Conservation (phyloP, 2,797 vertebrate genomes). For the Dromococcyx pavoninus region DNA sequence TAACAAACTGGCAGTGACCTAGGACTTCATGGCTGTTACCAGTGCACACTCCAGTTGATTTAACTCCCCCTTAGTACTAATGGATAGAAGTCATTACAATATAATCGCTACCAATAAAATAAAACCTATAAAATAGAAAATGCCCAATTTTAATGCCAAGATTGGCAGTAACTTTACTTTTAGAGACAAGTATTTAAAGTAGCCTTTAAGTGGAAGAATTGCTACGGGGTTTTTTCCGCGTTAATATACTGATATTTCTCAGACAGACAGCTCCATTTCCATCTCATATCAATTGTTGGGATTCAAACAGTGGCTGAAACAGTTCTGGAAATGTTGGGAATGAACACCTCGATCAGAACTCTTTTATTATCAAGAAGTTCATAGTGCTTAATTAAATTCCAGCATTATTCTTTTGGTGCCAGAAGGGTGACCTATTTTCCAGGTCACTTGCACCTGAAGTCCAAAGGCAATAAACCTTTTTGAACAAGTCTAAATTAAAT, state of each 20-base stretch:
- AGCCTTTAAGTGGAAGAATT: neutral
- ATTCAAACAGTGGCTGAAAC: neutral
- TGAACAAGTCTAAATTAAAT: neutral
- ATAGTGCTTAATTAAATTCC: neutral
- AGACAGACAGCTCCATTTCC: neutral
- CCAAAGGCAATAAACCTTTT: neutral
- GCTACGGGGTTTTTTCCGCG: neutral
- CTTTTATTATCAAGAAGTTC: neutral
- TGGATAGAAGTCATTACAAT: neutral
- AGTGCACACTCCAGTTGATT: neutral
- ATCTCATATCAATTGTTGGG: neutral
- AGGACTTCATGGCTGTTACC: neutral
- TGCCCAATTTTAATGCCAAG: neutral
- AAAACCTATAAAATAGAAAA: neutral
- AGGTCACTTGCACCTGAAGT: neutral
- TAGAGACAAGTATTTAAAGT: neutral
- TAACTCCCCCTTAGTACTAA: neutral
- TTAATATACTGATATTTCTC: neutral
- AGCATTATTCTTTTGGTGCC: neutral
- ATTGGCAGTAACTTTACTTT: neutral
- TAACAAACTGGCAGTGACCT: neutral
- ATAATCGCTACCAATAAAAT: neutral
- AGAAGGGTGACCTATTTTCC: neutral
- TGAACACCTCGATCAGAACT: neutral
- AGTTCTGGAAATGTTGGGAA: neutral